A percentile compares a stretch with the other conserved stretches of the same genome.
Evolutionary conservation across 2,888 invertebrate species (phyloP).

Genomic region (Patella ulyssiponensis): DNA sequence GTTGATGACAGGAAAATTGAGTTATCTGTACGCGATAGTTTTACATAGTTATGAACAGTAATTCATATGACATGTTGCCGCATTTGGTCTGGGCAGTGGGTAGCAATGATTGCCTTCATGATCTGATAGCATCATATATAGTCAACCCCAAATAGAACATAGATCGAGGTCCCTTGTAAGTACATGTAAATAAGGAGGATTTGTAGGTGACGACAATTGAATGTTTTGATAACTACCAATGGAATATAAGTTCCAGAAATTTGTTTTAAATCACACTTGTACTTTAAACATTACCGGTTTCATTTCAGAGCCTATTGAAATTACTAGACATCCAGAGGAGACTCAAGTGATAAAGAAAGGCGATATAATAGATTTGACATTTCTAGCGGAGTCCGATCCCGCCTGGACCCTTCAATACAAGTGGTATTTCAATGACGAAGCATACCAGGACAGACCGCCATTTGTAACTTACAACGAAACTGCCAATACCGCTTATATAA

Average conservation of each 20-base stretch:
- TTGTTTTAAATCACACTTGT: too few relatives aligned
- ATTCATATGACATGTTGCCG: background rate
- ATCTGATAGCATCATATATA: too few relatives aligned
- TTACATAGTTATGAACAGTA: background rate
- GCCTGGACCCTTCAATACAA: constrained; percentile 11
- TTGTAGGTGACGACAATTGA: too few relatives aligned
- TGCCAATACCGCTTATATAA: constrained; percentile 1
- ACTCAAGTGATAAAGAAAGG: background rate
- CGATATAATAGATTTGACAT: background rate
- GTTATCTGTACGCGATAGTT: background rate
- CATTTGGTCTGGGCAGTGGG: too few relatives aligned
- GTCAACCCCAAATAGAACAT: too few relatives aligned
- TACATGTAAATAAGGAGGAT: too few relatives aligned
- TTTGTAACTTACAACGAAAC: constrained; percentile 6
- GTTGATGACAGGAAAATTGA: background rate
- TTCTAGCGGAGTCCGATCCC: background rate
- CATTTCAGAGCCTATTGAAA: constrained; percentile 12
- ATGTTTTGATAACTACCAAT: too few relatives aligned
- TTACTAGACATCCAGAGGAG: background rate
- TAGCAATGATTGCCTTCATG: too few relatives aligned
- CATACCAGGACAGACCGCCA: background rate
- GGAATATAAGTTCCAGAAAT: too few relatives aligned
- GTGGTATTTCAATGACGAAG: background rate
- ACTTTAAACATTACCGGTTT: too few relatives aligned
- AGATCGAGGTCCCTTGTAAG: too few relatives aligned